These are phyloP conservation scores for Bos indicus DNA, from an alignment of 2,113 vertebrate species.

Conservation along the genomic window DNA sequence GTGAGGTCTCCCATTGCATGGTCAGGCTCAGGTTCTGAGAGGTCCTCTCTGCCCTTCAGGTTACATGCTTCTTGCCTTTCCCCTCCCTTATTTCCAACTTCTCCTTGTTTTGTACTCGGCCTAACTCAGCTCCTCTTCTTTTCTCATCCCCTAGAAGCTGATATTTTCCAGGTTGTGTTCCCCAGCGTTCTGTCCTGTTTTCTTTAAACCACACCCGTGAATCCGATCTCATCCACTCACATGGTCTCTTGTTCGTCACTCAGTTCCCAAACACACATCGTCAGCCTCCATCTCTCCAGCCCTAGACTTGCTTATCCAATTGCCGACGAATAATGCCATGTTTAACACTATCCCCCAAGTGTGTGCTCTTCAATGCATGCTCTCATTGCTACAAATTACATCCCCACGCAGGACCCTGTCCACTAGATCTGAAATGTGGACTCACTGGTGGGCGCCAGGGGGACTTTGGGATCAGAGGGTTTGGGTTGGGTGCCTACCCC, in stretches of 20 bases:
- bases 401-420: too few relatives aligned
- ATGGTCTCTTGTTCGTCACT: fast-evolving
- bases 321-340: fast-evolving
- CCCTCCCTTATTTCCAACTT: neutral
- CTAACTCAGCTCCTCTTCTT: neutral
- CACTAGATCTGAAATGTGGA: neutral
- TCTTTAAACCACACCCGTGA: neutral
- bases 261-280: neutral
- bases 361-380: neutral
- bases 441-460: neutral
- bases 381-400: neutral
- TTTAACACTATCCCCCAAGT: neutral
- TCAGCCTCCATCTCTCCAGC: neutral
- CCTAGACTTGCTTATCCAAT: neutral
- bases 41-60: neutral
- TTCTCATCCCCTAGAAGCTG: fast-evolving
- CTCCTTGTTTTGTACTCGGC: too few relatives aligned
- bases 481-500: neutral
- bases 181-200: neutral
- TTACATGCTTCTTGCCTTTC: fast-evolving
- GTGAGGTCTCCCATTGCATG: fast-evolving
- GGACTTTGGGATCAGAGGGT: neutral
- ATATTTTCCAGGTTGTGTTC: neutral
- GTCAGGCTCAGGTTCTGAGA: neutral
- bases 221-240: neutral